Evolutionary conservation across 2,797 vertebrate genomes (phyloP).

Genomic region (Rhincodon typus): DNA sequence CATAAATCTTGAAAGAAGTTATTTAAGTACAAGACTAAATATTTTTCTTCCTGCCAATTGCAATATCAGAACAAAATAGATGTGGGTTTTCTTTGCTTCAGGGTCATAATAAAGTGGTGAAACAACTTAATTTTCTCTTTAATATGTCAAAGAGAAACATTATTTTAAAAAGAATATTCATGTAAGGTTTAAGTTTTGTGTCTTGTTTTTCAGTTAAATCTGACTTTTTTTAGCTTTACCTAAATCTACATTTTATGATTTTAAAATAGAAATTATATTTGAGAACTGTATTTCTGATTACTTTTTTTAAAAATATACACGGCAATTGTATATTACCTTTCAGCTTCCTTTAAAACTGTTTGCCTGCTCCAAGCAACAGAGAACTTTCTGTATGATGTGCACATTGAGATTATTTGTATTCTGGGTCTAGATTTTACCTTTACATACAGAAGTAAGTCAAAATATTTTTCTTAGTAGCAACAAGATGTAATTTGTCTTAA

Average conservation of each 20-base stretch:
- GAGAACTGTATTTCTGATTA: background rate
- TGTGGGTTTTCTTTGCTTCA: background rate
- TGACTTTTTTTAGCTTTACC: background rate
- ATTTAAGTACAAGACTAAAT: background rate
- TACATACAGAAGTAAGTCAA: conserved; percentile 15
- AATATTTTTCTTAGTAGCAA: conserved; percentile 34
- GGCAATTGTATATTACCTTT: conserved; percentile 29
- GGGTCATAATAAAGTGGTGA: background rate
- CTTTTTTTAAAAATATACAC: background rate
- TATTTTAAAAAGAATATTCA: background rate
- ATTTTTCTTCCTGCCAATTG: background rate
- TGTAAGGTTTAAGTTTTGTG: background rate
- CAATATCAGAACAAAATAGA: background rate
- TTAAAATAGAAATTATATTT: background rate
- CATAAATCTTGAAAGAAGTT: background rate
- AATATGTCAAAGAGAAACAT: too few species aligned
- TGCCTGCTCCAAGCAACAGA: background rate
- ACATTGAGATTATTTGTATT: conserved; percentile 26
- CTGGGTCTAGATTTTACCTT: conserved; percentile 29
- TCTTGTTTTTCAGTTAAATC: background rate
- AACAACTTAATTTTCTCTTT: background rate
- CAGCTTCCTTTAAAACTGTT: conserved; percentile 1
- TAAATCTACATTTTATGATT: background rate
- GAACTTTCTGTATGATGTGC: conserved; percentile 13
- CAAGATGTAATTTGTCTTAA: background rate